Conservation (phyloP, 1,140 invertebrate genomes). For the Onthophagus taurus region DNA sequence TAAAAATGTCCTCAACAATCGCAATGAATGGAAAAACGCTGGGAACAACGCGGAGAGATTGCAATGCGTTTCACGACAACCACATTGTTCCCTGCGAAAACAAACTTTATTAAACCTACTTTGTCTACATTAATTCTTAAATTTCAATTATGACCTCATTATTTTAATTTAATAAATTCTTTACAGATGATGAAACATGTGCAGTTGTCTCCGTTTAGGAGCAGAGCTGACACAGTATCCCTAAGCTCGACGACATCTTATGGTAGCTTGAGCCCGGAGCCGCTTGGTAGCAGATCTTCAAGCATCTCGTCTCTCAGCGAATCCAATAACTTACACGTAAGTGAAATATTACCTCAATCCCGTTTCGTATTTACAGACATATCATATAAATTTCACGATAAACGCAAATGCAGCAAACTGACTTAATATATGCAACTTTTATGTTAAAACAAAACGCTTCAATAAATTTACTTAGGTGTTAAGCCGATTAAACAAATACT, state of each 20-base stretch:
- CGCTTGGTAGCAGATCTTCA: slow-evolving; percentile 47
- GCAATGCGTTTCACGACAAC: too few relatives aligned
- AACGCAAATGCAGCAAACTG: background rate
- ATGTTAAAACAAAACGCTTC: too few relatives aligned
- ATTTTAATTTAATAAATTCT: background rate
- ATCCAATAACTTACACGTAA: slow-evolving; percentile 40
- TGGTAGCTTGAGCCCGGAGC: slow-evolving; percentile 51
- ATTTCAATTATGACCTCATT: too few relatives aligned
- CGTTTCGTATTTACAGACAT: too few relatives aligned
- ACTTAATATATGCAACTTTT: background rate
- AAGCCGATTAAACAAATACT: background rate
- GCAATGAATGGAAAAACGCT: too few relatives aligned
- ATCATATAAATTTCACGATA: too few relatives aligned
- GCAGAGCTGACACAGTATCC: slow-evolving; percentile 70
- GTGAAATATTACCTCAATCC: slow-evolving; percentile 8
- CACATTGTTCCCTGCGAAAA: too few relatives aligned
- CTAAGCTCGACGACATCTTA: slow-evolving; percentile 64
- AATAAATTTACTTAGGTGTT: background rate
- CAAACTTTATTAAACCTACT: too few relatives aligned
- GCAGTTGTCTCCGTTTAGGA: slow-evolving; percentile 71
- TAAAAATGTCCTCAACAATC: too few relatives aligned
- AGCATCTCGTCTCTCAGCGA: slow-evolving; percentile 52
- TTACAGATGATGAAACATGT: slow-evolving; percentile 81
- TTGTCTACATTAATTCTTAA: too few relatives aligned
- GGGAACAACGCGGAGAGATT: too few relatives aligned